Base-by-base conservation (phyloP, 1,140 invertebrate species). In the Drosophila prosaltans region DNA sequence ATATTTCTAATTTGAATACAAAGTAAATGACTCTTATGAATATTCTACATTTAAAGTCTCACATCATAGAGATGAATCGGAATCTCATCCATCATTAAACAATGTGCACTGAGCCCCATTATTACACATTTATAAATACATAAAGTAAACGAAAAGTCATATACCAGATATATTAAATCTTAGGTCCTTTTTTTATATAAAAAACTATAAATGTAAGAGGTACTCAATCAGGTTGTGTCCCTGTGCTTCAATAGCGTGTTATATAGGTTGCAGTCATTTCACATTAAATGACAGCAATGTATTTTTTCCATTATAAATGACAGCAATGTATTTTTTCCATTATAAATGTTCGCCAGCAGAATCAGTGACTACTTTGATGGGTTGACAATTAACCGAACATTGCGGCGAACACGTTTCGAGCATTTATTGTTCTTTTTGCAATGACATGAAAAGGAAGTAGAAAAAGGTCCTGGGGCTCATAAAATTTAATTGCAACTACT, bases 401-500 rank as follows among this genome's bases (percentile, higher is more conserved):
- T 48, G 45, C 7, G 11, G 21, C n/a, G n/a, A n/a, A 48, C 45
- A 24, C 45, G 45, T 48, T 48, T 48, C 7, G 8, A 48, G 45
- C 45, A 3, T 21, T 30, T 30, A 3, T 2, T 30, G 2, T 2
- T 4, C 28, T 30, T 30, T 30, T 30, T 30, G 28, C 28, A 30
- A 30, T 24, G 45, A 8, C 45, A 21, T 3, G 2, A 48, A 48
- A 48, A 48, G 45, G 45, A 24, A 48, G 11, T 16, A 7, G 45
- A 48, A 24, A 48, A 7, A 21, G 6, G 21, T 8, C 45, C 21
- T 48, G 2, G 16, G 45, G 45, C 16, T 8, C 45, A 48, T 48
- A 48, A 48, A 21, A 48, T 48, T 48, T 48, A 48, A 48, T 48
- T 48, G 45, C 2, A 8, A 48, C 45, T 48, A 48, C 21, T 21